Base-by-base conservation (phyloP, 2,888 invertebrate species). In the Amphiduros pacificus region DNA sequence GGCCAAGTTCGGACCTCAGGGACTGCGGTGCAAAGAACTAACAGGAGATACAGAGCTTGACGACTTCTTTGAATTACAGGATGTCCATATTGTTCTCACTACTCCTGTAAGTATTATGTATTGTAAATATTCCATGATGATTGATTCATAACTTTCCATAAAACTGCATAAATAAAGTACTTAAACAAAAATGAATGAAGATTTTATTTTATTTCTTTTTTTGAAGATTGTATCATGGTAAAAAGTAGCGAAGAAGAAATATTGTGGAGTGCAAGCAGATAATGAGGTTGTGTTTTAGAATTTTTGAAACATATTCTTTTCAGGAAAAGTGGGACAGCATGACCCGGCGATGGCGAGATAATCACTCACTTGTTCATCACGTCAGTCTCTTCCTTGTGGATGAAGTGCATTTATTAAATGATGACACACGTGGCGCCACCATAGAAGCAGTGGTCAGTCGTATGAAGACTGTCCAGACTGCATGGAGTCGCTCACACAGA, bases 401-500 rank as follows among this genome's bases (percentile, higher is more conserved):
- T 76, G 92, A 92, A 82, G 90, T 82, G 11, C 92, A 92, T 79
- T 85, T 91, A 56, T 79, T 92, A 50, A 89, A 89, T 75, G 91
- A 91, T 72, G 87, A 87, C 62, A 78, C 78, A 0, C 84, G 92
- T 55, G 92, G 92, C 0, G 89, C 91, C 0, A 90, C 89, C 14
- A 82, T 92, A 50, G 92, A 92, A 83, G 90, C 90, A 14, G 89
- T 92, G 1, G 88, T 92, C 53, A 89, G 89, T 73, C 84, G 92
- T 63, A 91, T 92, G 91, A 91, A 91, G 83, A 89, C 90, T 22
- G 87, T 90, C 64, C 86, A 88, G 77, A 85, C 69, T n/a, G 71
- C 73, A 5, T 61, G 76, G 3, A 64, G 65, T 14, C 65, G 70
- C 54, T 70, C 59, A 11, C 59, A 63, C 14, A n/a, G 24, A 1